A percentile compares a stretch with the other conserved stretches of the same genome.
phyloP scores from a whole-genome alignment of 2,888 invertebrate species.

The Ecliptopera silaceata region DNA sequence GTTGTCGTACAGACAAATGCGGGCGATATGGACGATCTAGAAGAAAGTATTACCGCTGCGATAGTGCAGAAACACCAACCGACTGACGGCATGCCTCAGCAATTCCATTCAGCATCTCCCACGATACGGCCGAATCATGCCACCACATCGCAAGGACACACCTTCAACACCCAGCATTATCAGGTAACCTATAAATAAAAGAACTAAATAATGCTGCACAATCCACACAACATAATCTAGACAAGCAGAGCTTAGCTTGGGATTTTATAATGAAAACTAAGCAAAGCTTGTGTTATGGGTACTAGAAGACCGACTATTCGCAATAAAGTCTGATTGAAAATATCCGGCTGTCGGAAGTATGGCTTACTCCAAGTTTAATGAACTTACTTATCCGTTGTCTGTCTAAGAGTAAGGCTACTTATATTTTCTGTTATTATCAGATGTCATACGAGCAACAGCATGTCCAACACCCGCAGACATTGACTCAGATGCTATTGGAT shows the following conservation, averaged over 20 bases:
- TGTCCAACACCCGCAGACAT: constrained; percentile 55
- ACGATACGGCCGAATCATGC: constrained; percentile 51
- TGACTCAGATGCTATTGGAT: constrained; percentile 65
- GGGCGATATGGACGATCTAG: constrained; percentile 78
- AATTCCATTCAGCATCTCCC: constrained; percentile 60
- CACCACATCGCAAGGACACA: constrained; percentile 44
- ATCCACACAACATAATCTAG: too few relatives aligned
- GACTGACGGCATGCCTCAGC: constrained; percentile 49
- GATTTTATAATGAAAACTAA: too few relatives aligned
- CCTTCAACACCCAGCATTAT: constrained; percentile 57
- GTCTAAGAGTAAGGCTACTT: too few relatives aligned
- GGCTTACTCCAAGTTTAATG: too few relatives aligned
- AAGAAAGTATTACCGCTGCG: constrained; percentile 80
- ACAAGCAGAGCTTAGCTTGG: too few relatives aligned
- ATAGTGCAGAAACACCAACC: constrained; percentile 68
- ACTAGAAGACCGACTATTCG: too few relatives aligned
- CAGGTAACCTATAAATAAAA: too few relatives aligned
- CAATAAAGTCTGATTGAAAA: too few relatives aligned
- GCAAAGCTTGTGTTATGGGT: too few relatives aligned
- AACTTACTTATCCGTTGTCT: too few relatives aligned
- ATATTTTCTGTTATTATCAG: constrained; percentile 39
- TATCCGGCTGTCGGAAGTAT: too few relatives aligned
- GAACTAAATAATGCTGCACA: too few relatives aligned
- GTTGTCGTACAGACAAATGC: constrained; percentile 74
- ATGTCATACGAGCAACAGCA: constrained; percentile 57